Base-by-base conservation (phyloP, 2,888 invertebrate species). In the Diarsia mendica region DNA sequence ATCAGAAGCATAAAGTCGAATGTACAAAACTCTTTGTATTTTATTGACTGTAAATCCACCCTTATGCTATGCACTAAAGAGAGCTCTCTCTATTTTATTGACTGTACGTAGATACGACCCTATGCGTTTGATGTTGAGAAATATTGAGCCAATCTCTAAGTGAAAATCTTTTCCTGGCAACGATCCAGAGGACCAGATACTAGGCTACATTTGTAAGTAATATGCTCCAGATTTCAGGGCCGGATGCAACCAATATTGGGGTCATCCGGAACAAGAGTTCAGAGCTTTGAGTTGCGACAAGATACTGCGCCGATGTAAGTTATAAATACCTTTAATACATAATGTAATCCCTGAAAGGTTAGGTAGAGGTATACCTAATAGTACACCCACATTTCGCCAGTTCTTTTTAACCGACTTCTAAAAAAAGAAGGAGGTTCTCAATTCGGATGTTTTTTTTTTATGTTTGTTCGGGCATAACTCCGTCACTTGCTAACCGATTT, bases 211-310 rank as follows among this genome's bases (percentile, higher is more conserved):
- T 73, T 55, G n/a, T n/a, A 72, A 48, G 67, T 72, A 77, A 66
- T 33, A 72, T 75, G 68, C 67, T 80, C 48, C 67, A 96, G 96
- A 96, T 92, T 96, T 96, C 89, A 91, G 96, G 81, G 96, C 96
- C 0, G 96, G 96, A 60, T 96, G 96, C 85, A 96, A 96, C 79
- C 95, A 95, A 0, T 96, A 96, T 83, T 94, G 93, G 94, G 96
- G 95, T 6, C 96, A 96, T 58, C 95, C 95, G 0, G 93, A 96
- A 10, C 96, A 96, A 79, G 96, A 96, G 83, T 79, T 89, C 18
- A 91, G 92, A 82, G 93, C 96, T 2, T 82, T 96, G 5, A 90
- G 93, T 44, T 96, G 96, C 83, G 95, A 96, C 51, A 90, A 87
- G 44, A 82, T 90, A 15, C 83, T 96, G 5, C 88, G 95, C 20